A percentile compares a stretch with the other conserved stretches of the same genome.
phyloP scores from a whole-genome alignment of 2,113 vertebrate genomes.

The Zapus hudsonius region DNA sequence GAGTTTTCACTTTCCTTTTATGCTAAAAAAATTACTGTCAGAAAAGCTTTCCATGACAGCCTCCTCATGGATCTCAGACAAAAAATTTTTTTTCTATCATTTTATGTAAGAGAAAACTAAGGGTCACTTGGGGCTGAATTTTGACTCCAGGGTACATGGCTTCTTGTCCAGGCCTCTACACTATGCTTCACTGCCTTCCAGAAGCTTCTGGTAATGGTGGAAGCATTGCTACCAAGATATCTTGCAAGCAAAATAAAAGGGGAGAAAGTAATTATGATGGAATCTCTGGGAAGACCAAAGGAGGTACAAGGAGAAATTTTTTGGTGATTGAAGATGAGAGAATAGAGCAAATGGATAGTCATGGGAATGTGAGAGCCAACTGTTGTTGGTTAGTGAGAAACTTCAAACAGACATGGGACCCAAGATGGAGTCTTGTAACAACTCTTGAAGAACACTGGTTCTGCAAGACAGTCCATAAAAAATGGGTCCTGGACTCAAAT shows the following conservation, averaged over 20 bases:
- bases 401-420: background rate
- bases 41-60: background rate
- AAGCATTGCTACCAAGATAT: background rate
- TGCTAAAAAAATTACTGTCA: background rate
- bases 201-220: background rate
- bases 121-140: background rate
- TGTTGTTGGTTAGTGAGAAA: background rate
- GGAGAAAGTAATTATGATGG: background rate
- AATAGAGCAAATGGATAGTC: background rate
- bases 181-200: background rate
- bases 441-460: background rate
- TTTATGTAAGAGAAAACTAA: constrained; percentile 36
- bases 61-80: background rate
- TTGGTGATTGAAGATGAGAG: background rate
- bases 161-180: background rate
- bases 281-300: background rate
- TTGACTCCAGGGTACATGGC: background rate
- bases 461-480: background rate
- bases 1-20: constrained; percentile 41
- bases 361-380: background rate
- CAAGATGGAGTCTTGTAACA: background rate
- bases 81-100: background rate
- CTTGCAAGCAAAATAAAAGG: background rate
- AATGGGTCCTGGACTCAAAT: constrained; percentile 28
- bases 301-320: background rate